Evolutionary conservation across 2,797 vertebrate genomes (phyloP).

Genomic region (Urosaurus nigricauda): DNA sequence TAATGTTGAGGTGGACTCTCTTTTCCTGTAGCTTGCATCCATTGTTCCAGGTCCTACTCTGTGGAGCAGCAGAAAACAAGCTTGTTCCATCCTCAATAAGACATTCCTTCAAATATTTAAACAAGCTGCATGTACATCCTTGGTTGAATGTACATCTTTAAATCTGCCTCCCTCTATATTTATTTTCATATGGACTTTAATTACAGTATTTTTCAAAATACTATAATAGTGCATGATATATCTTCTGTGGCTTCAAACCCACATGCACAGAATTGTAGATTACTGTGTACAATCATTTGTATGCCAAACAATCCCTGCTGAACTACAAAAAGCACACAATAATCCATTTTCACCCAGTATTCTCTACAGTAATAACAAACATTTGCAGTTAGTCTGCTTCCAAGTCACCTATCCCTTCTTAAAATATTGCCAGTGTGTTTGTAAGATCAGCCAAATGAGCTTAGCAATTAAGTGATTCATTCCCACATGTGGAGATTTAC

Average conservation of each 20-base stretch:
- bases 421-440: neutral
- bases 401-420: conserved; percentile 42
- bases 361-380: conserved; percentile 43
- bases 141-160: conserved; percentile 31
- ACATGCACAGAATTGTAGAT: conserved; percentile 3
- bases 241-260: conserved; percentile 42
- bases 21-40: too few relatives aligned
- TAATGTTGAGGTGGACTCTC: too few relatives aligned
- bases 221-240: neutral
- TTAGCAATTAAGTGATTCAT: conserved; percentile 49
- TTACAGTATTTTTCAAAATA: conserved; percentile 46
- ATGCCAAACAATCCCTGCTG: conserved; percentile 32
- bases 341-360: conserved; percentile 36
- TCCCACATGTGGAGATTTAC: neutral
- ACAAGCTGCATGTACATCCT: too few relatives aligned
- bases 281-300: conserved; percentile 36
- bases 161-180: neutral
- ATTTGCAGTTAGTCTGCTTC: conserved; percentile 50
- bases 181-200: conserved; percentile 24
- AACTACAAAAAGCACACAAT: conserved; percentile 44
- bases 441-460: neutral
- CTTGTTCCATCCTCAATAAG: too few relatives aligned
- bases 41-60: too few relatives aligned
- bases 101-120: too few relatives aligned
- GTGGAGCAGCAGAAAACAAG: too few relatives aligned